These are phyloP conservation scores for Hystrix cristata DNA, from an alignment of 2,113 vertebrate genomes.

Conservation along the genomic window DNA sequence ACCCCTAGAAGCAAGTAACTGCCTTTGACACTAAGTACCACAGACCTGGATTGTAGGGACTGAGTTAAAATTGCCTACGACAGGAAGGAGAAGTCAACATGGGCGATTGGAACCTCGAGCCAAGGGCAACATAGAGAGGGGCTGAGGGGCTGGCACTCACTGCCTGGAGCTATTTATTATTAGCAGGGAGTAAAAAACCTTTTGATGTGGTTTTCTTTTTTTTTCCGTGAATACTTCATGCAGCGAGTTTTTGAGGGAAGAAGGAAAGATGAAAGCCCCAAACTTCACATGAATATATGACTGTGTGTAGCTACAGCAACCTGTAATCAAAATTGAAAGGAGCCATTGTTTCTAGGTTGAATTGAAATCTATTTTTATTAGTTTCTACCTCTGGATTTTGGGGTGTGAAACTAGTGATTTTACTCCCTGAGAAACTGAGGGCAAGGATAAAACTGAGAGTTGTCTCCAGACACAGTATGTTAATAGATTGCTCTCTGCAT, in stretches of 20 bases:
- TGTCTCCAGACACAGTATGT: not conserved
- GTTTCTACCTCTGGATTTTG: constrained; percentile 44
- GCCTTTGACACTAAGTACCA: not conserved
- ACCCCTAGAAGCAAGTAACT: not conserved
- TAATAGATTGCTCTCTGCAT: not conserved
- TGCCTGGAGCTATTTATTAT: not conserved
- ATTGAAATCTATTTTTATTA: constrained; percentile 60
- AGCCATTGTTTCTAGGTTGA: constrained; percentile 30
- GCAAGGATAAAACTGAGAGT: not conserved
- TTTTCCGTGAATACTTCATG: constrained; percentile 28
- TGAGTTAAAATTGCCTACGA: constrained; percentile 1
- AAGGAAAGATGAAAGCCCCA: constrained; percentile 39
- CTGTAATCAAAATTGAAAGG: constrained; percentile 11
- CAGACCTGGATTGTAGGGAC: not conserved
- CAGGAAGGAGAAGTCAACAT: not conserved
- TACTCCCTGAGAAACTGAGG: not conserved
- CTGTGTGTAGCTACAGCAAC: not conserved
- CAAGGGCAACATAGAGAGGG: not conserved
- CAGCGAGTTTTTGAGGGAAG: constrained; percentile 38
- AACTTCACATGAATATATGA: not conserved
- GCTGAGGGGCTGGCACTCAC: not conserved
- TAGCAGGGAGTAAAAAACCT: not conserved
- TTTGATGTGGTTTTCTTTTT: constrained; percentile 39
- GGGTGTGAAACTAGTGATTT: constrained; percentile 7
- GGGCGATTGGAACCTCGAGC: not conserved